Evolutionary conservation across 2,113 vertebrate genomes (phyloP), one percentile per base, ranked within the genome.

Genomic region (Burhinus bistriatus): DNA sequence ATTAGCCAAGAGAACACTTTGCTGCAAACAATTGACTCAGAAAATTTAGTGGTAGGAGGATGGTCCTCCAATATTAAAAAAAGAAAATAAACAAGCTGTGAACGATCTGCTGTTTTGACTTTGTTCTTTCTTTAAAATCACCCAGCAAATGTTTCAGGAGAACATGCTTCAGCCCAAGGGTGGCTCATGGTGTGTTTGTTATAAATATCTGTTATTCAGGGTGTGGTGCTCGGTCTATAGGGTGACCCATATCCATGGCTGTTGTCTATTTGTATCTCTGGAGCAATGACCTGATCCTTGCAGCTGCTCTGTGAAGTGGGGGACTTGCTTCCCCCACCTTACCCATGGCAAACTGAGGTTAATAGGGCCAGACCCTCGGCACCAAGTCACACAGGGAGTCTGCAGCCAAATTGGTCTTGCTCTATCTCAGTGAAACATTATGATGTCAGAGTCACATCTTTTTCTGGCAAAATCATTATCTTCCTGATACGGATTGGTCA

Each of bases 161-260:
- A 66, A 57, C 23, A 4, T 0, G 0, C 30, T 75, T 76, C 62
- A 90, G 40, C n/a, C 36, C 49, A 64, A 44, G 57, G 20, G 14
- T 36, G 15, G 6, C 9, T 81, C 18, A 3, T 26, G 25, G 12
- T 45, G 15, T 58, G 36, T 36, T 84, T 83, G 13, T 34, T 62
- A 25, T 25, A 44, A 54, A 83, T 77, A 51, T 10, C 69, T 32
- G 3, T 65, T 79, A 38, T 22, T 47, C 30, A 36, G 20, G 25
- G 23, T 76, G 55, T 64, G 51, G 22, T 52, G 5, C 20, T 42
- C 2, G 0, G 36, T 61, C 14, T 72, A 2, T 4, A 19, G 36
- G 16, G 57, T 76, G 83, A 55, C 16, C 51, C 42, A 26, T 32
- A 61, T 5, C 23, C 0, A 0, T 34, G 44, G 10, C 38, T 78